A percentile compares a stretch with the other conserved stretches of the same genome.
phyloP scores from a whole-genome alignment of 2,797 vertebrate genomes.

The Rhinoraja longicauda region DNA sequence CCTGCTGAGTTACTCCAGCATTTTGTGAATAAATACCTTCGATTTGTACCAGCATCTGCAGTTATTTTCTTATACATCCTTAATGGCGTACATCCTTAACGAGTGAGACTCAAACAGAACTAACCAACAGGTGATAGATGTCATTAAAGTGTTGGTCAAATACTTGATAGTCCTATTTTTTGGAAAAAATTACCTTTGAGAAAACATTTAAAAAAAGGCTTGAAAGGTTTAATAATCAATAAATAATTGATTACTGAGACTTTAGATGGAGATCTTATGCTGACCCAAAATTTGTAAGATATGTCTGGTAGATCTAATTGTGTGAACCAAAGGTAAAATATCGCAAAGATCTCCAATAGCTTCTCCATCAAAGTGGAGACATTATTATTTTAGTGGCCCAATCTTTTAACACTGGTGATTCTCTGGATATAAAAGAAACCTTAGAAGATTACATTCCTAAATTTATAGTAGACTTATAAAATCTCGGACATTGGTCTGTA shows the following conservation, averaged over 20 bases:
- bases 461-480: not conserved
- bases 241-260: not conserved
- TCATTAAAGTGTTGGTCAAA: not conserved
- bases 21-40: too few species aligned
- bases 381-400: not conserved
- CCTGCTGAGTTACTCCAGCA: too few species aligned
- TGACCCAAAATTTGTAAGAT: not conserved
- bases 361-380: not conserved
- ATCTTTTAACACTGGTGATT: not conserved
- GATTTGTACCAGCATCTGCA: too few species aligned
- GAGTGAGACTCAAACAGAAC: too few species aligned
- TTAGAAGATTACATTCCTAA: not conserved
- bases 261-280: not conserved
- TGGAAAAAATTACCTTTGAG: not conserved
- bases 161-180: not conserved
- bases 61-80: too few species aligned
- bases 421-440: not conserved
- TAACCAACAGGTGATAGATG: too few species aligned
- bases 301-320: not conserved
- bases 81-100: too few species aligned
- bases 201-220: not conserved
- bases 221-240: not conserved
- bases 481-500: not conserved
- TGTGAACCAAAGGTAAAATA: not conserved
- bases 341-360: not conserved